phyloP scores from a whole-genome alignment of 2,113 vertebrate genomes.

The Epinephelus fuscoguttatus region DNA sequence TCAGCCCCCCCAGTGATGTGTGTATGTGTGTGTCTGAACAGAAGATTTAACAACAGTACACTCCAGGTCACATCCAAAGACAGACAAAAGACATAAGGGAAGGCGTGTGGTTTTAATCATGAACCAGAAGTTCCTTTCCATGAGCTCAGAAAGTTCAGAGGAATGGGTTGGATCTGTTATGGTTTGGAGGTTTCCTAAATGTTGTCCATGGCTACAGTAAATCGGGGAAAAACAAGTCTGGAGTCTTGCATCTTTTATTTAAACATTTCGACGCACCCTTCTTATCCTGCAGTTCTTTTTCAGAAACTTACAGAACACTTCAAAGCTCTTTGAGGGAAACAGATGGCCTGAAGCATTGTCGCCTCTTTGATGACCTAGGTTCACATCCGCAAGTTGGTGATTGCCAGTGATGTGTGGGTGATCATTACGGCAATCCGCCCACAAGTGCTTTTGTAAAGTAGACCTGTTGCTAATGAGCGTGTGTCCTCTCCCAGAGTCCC shows the following conservation, averaged over 20 bases:
- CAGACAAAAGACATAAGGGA: slow-evolving; percentile 55
- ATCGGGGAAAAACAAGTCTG: slow-evolving; percentile 29
- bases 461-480: slow-evolving; percentile 49
- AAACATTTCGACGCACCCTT: slow-evolving; percentile 9
- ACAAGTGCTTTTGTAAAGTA: not conserved
- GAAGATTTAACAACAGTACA: slow-evolving; percentile 56
- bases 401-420: slow-evolving; percentile 2
- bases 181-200: slow-evolving; percentile 32
- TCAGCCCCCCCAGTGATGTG: slow-evolving; percentile 27
- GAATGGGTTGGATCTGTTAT: slow-evolving; percentile 27
- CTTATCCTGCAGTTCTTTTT: slow-evolving; percentile 4
- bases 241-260: slow-evolving; percentile 30
- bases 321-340: slow-evolving; percentile 23
- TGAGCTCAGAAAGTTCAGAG: slow-evolving; percentile 52
- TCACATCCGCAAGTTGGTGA: slow-evolving; percentile 6
- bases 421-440: not conserved
- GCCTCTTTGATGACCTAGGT: slow-evolving; percentile 22
- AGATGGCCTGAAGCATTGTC: not conserved
- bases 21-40: slow-evolving; percentile 34
- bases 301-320: not conserved
- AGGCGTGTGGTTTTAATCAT: slow-evolving; percentile 58
- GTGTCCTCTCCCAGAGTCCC: slow-evolving; percentile 9
- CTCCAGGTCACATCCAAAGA: slow-evolving; percentile 51
- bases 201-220: slow-evolving; percentile 4
- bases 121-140: slow-evolving; percentile 47